A percentile compares a stretch with the other conserved stretches of the same genome.
Conservation (phyloP, 1,140 invertebrate species). For the Thaumatotibia leucotreta region DNA sequence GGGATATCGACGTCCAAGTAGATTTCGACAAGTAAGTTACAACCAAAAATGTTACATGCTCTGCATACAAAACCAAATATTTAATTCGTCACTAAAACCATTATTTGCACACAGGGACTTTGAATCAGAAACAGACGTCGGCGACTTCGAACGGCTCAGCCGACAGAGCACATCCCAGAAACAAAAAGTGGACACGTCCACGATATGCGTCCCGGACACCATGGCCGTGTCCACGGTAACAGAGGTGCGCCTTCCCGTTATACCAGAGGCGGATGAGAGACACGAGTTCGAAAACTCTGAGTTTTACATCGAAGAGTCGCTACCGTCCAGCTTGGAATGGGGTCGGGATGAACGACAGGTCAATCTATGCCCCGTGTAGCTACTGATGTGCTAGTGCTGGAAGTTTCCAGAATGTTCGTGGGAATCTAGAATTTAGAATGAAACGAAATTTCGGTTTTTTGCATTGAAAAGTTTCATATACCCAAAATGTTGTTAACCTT, state of each 20-base stretch:
- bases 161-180: constrained; percentile 77
- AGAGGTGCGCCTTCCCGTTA: constrained; percentile 61
- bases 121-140: constrained; percentile 88
- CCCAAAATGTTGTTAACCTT: no score
- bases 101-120: constrained; percentile 77
- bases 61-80: no score
- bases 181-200: constrained; percentile 47
- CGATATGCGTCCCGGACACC: constrained; percentile 47
- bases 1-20: constrained; percentile 52
- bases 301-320: constrained; percentile 91
- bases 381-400: no score
- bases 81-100: neutral
- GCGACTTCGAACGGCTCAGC: constrained; percentile 88
- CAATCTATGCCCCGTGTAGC: constrained; percentile 28
- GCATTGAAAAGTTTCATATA: no score
- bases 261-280: constrained; percentile 36
- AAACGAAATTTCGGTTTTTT: no score
- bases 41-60: no score
- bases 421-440: no score
- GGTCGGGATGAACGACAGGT: constrained; percentile 73
- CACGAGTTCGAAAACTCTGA: constrained; percentile 86
- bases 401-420: no score
- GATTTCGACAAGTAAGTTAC: constrained; percentile 65
- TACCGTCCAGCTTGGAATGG: constrained; percentile 83
- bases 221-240: constrained; percentile 56